Evolutionary conservation across 2,888 invertebrate species (phyloP).

Genomic region (Morpho helenor): DNA sequence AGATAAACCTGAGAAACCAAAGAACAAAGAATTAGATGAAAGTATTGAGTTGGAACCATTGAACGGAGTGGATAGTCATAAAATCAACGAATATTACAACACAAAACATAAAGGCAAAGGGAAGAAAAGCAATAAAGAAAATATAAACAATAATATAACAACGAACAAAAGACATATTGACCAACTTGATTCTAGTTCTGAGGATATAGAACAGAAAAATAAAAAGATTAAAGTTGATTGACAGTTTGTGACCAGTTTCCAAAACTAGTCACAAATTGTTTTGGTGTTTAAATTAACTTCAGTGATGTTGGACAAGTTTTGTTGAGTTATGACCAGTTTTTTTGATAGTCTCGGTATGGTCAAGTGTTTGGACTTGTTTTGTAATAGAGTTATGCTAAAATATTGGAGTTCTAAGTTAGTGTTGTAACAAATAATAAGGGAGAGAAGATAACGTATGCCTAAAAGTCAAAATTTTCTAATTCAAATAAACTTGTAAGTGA

Average conservation of each 20-base stretch:
- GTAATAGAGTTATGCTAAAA: no score
- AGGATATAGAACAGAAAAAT: neutral
- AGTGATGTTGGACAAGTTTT: no score
- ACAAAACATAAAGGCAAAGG: slow-evolving; percentile 42
- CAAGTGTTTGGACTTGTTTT: no score
- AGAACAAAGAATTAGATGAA: slow-evolving; percentile 52
- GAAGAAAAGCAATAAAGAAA: slow-evolving; percentile 28
- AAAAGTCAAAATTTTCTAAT: no score
- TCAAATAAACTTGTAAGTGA: no score
- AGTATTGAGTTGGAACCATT: slow-evolving; percentile 48
- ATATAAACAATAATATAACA: slow-evolving; percentile 31
- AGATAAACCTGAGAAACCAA: slow-evolving; percentile 39
- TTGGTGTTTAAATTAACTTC: no score
- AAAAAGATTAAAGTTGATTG: slow-evolving; percentile 7
- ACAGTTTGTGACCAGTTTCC: neutral
- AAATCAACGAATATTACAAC: slow-evolving; percentile 60
- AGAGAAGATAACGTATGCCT: no score
- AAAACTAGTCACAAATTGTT: no score
- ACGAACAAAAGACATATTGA: slow-evolving; percentile 34
- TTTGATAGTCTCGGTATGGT: no score
- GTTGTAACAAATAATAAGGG: no score
- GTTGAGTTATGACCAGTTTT: no score
- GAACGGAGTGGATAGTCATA: slow-evolving; percentile 58
- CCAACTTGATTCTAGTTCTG: slow-evolving; percentile 9
- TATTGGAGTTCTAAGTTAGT: no score